These are phyloP conservation scores for Tachycineta bicolor DNA, from an alignment of 2,113 vertebrate genomes.

Conservation along the genomic window DNA sequence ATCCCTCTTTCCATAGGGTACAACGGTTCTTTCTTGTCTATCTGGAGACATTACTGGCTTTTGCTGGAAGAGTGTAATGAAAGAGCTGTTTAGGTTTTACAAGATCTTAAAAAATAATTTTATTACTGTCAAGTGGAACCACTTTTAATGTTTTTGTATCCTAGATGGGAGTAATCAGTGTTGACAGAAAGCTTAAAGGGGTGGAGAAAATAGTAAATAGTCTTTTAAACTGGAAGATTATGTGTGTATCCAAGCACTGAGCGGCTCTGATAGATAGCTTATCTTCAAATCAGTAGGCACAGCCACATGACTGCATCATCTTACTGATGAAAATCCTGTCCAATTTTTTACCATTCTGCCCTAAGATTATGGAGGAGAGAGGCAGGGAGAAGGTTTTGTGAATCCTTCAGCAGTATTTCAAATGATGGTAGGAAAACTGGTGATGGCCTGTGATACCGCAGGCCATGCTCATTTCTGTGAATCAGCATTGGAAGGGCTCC, in stretches of 20 bases:
- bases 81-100: not conserved
- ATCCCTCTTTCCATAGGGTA: not conserved
- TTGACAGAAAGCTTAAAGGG: not conserved
- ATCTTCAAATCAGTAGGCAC: not conserved
- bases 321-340: not conserved
- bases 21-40: not conserved
- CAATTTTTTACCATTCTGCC: not conserved
- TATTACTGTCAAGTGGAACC: not conserved
- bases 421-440: not conserved
- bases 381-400: not conserved
- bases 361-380: not conserved
- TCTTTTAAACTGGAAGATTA: not conserved
- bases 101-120: constrained; percentile 2
- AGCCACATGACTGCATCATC: not conserved
- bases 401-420: not conserved
- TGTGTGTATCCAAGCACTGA: not conserved
- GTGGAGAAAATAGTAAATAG: not conserved
- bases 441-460: not conserved
- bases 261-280: not conserved
- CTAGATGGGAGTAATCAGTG: not conserved
- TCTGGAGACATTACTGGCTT: not conserved
- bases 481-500: not conserved
- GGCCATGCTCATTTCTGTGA: not conserved
- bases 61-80: not conserved
- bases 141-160: not conserved